These are phyloP conservation scores for Channa argus DNA, from an alignment of 2,113 vertebrate species.

Conservation along the genomic window DNA sequence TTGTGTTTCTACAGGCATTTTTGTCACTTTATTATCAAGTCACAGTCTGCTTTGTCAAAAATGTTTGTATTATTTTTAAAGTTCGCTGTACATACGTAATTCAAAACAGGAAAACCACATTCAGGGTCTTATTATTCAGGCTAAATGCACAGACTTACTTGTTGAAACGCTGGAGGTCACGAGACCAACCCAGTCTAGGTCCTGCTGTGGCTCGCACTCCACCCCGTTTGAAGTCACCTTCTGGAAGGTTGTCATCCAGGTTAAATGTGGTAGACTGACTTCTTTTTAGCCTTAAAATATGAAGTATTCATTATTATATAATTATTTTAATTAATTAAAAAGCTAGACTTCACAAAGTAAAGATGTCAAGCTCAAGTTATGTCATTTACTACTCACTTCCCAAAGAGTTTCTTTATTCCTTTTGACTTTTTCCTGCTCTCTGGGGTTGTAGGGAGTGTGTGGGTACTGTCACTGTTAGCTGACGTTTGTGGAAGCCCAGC, in stretches of 20 bases:
- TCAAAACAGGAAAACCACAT: constrained; percentile 39
- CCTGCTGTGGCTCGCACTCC: constrained; percentile 95
- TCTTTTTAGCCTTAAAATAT: constrained; percentile 87
- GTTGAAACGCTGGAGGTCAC: constrained; percentile 90
- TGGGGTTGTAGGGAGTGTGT: constrained; percentile 88
- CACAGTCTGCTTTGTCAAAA: constrained; percentile 18
- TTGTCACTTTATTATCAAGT: constrained; percentile 7
- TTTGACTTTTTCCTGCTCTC: constrained; percentile 93
- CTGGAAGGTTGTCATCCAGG: constrained; percentile 91
- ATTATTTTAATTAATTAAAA: neutral
- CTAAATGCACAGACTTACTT: constrained; percentile 82
- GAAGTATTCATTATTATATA: neutral
- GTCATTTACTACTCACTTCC: constrained; percentile 86
- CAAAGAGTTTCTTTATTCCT: constrained; percentile 95
- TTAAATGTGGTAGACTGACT: constrained; percentile 97
- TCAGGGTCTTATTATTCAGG: constrained; percentile 24
- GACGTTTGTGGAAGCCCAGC: constrained; percentile 87
- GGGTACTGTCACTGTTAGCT: constrained; percentile 83
- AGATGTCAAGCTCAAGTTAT: too few species aligned
- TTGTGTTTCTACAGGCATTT: too few species aligned
- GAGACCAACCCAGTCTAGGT: constrained; percentile 95
- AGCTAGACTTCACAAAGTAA: too few species aligned
- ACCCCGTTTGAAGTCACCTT: constrained; percentile 93
- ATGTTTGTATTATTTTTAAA: neutral
- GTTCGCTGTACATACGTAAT: constrained; percentile 10